Evolutionary conservation across 2,888 invertebrate genomes (phyloP).

Genomic region (Megastigmus dorsalis): DNA sequence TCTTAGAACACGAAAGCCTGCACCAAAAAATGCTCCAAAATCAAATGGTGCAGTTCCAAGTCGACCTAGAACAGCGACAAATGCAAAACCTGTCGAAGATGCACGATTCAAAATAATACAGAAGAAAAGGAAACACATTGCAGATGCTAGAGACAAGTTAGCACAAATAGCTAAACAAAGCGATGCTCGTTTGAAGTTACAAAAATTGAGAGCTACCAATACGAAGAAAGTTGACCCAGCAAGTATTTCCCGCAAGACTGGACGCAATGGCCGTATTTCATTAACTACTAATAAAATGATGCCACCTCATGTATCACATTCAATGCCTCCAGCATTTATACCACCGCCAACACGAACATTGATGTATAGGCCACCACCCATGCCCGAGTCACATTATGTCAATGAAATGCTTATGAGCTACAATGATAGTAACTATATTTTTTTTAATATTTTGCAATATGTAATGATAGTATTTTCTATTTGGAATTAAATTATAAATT

Average conservation of each 20-base stretch:
- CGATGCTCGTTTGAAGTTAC: conserved; percentile 84
- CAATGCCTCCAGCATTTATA: conserved; percentile 58
- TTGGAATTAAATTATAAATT: conserved; percentile 1
- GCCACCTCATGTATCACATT: conserved; percentile 53
- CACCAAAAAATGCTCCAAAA: conserved; percentile 25
- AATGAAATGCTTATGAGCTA: conserved; percentile 66
- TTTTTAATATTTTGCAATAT: background rate
- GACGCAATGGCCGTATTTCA: conserved; percentile 77
- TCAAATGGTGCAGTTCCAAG: conserved; percentile 27
- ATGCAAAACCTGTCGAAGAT: conserved; percentile 74
- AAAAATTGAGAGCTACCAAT: conserved; percentile 78
- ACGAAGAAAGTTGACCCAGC: conserved; percentile 72
- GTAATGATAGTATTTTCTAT: background rate
- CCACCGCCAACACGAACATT: conserved; percentile 61
- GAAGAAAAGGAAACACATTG: conserved; percentile 84
- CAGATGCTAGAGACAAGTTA: conserved; percentile 88
- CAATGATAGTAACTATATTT: conserved; percentile 61
- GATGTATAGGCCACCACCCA: conserved; percentile 61
- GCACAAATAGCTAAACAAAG: conserved; percentile 83
- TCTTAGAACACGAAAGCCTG: conserved; percentile 31
- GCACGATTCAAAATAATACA: conserved; percentile 87
- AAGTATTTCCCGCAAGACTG: conserved; percentile 76
- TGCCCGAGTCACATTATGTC: conserved; percentile 64
- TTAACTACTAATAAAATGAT: conserved; percentile 70
- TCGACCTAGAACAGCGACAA: conserved; percentile 8